Percentiles rank a stretch among this genome's conserved stretches.
phyloP scores from a whole-genome alignment of 2,888 invertebrate genomes.

The Hesperia comma region DNA sequence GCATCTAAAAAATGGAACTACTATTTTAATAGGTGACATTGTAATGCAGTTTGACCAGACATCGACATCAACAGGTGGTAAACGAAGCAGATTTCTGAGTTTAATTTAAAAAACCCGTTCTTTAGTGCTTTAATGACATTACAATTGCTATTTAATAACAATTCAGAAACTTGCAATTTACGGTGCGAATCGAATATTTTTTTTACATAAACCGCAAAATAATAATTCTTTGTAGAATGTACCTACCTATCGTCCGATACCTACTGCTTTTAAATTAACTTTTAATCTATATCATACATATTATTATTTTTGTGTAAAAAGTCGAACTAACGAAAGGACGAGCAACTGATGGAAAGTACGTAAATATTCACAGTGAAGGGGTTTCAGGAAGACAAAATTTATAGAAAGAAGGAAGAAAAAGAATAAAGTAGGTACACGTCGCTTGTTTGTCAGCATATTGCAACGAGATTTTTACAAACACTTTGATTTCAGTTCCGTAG shows the following conservation, averaged over 20 bases:
- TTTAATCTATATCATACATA: no score
- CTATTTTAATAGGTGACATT: conserved; percentile 35
- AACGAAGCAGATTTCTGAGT: conserved; percentile 50
- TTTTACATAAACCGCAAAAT: background rate
- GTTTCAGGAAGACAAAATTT: no score
- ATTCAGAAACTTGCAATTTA: conserved; percentile 22
- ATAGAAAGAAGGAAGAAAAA: no score
- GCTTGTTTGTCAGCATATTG: no score
- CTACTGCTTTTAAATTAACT: no score
- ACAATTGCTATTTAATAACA: conserved; percentile 27
- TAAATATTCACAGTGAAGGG: no score
- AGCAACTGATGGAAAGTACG: no score
- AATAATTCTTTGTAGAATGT: background rate
- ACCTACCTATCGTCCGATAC: no score
- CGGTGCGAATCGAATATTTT: background rate
- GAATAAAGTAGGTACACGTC: no score
- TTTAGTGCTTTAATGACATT: conserved; percentile 30
- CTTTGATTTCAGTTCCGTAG: background rate
- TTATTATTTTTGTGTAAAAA: no score
- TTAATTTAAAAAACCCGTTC: conserved; percentile 43
- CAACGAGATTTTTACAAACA: no score
- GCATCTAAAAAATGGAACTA: conserved; percentile 20
- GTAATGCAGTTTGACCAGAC: conserved; percentile 40
- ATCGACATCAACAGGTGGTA: conserved; percentile 36
- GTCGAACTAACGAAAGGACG: no score